phyloP scores from a whole-genome alignment of 2,797 vertebrate species.

The Micrastur ruficollis region DNA sequence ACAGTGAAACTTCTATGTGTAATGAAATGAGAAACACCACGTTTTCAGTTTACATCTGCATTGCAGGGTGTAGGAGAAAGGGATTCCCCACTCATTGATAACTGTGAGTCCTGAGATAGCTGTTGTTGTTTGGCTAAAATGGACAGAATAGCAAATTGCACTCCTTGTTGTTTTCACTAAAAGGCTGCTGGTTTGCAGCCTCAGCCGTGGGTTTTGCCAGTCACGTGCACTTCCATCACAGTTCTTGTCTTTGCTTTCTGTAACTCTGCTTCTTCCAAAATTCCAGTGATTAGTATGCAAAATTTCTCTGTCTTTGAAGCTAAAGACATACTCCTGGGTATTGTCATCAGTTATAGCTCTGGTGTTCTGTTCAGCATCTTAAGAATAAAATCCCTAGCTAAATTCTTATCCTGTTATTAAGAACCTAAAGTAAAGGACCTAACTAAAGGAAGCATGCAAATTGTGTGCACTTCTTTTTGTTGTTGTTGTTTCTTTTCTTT shows the following conservation, averaged over 20 bases:
- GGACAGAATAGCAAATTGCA: not conserved
- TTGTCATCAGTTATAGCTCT: not conserved
- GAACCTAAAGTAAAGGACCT: not conserved
- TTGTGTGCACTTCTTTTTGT: not conserved
- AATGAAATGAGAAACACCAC: not conserved
- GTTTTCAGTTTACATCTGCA: not conserved
- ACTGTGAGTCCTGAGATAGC: not conserved
- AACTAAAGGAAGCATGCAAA: not conserved
- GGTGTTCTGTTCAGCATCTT: not conserved
- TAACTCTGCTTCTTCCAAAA: not conserved
- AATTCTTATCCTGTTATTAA: not conserved
- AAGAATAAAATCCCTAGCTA: not conserved
- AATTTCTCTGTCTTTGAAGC: not conserved
- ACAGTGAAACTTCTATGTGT: not conserved
- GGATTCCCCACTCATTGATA: not conserved
- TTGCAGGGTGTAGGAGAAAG: not conserved
- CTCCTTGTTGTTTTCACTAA: not conserved
- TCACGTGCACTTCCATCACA: not conserved
- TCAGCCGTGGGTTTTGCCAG: not conserved
- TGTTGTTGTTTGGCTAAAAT: not conserved
- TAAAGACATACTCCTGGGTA: not conserved
- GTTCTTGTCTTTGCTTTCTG: not conserved
- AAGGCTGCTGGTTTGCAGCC: not conserved
- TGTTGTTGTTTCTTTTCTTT: no score
- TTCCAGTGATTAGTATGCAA: not conserved